phyloP scores from a whole-genome alignment of 2,888 invertebrate species.

The Elgonia sp. region DNA sequence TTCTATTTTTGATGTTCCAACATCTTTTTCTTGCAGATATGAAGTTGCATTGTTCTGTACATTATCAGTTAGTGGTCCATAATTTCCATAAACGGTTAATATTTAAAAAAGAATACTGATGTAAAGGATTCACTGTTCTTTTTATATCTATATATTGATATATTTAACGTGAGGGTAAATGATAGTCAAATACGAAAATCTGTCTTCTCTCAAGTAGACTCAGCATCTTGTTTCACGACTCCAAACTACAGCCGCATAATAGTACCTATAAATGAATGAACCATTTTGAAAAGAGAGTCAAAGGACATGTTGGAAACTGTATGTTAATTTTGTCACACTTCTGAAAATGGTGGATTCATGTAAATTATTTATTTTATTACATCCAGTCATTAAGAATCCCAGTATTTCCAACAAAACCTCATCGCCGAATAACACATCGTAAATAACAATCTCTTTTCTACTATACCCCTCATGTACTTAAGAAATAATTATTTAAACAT shows the following conservation, averaged over 20 bases:
- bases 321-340: too few species aligned
- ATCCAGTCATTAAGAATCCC: constrained; percentile 41
- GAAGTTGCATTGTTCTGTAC: too few species aligned
- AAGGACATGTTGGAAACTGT: too few species aligned
- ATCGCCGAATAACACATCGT: constrained; percentile 21
- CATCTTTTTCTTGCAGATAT: too few species aligned
- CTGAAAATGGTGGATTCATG: too few species aligned
- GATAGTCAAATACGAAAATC: constrained; percentile 16
- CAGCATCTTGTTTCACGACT: neutral
- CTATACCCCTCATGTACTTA: constrained; percentile 79
- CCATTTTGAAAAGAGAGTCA: too few species aligned
- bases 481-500: constrained; percentile 78
- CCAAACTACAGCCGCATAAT: neutral
- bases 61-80: too few species aligned
- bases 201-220: neutral
- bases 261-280: neutral
- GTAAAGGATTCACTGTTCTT: neutral
- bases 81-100: too few species aligned
- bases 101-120: neutral
- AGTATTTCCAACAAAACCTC: constrained; percentile 61
- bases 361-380: constrained; percentile 21
- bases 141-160: neutral
- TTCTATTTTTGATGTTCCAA: too few species aligned
- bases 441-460: constrained; percentile 61
- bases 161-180: constrained; percentile 31